These are phyloP conservation scores for Phalangium opilio DNA, from an alignment of 2,888 invertebrate genomes.

Conservation along the genomic window DNA sequence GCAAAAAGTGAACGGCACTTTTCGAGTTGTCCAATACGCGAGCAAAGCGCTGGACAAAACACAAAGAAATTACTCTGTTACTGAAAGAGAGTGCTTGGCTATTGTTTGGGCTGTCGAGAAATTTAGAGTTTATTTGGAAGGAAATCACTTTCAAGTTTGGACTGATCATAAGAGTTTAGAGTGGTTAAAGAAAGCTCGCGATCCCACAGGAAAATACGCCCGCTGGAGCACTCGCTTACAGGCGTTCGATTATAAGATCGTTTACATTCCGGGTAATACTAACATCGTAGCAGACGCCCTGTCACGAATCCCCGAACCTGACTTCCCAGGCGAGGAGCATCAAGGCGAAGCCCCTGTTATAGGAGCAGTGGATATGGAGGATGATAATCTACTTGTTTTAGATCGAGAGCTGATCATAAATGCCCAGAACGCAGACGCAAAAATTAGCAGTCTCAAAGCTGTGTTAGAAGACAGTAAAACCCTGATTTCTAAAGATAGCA, in stretches of 20 bases:
- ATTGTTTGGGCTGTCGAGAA: constrained; percentile 19
- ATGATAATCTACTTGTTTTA: too few relatives aligned
- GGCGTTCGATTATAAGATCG: not conserved
- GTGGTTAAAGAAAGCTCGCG: not conserved
- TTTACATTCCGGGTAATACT: not conserved
- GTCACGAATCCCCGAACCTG: not conserved
- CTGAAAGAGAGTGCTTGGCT: constrained; percentile 20
- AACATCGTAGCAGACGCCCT: not conserved
- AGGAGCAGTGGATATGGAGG: too few relatives aligned
- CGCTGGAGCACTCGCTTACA: not conserved
- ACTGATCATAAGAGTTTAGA: constrained; percentile 21
- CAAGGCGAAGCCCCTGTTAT: too few relatives aligned
- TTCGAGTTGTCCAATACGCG: constrained; percentile 7
- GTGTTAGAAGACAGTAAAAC: too few relatives aligned
- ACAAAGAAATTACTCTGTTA: constrained; percentile 7
- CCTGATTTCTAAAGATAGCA: too few relatives aligned
- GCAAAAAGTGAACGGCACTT: constrained; percentile 15
- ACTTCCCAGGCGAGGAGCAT: too few relatives aligned
- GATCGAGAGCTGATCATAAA: too few relatives aligned
- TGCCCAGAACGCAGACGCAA: too few relatives aligned
- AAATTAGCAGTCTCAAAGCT: too few relatives aligned
- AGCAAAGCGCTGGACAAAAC: constrained; percentile 10
- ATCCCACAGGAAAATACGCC: not conserved
- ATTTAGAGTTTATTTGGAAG: constrained; percentile 20
- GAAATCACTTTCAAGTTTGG: constrained; percentile 16